These are phyloP conservation scores for Cyrtodaria siliqua DNA, from an alignment of 2,888 invertebrate species.

Conservation along the genomic window DNA sequence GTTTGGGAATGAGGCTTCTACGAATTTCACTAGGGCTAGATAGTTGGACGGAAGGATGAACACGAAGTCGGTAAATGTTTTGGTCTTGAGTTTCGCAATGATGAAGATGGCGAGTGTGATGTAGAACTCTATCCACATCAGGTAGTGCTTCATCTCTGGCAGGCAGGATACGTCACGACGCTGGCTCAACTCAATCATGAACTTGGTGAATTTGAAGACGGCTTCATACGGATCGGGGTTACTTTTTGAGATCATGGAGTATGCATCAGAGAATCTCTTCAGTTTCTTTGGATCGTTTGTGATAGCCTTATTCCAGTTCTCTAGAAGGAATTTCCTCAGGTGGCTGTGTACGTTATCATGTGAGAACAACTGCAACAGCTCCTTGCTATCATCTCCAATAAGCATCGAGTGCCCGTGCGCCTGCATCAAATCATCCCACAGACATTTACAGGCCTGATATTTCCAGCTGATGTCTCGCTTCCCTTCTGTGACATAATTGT, in stretches of 20 bases:
- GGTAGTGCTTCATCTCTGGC: conserved; percentile 64
- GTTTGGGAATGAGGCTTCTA: conserved; percentile 62
- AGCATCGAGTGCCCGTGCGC: conserved; percentile 29
- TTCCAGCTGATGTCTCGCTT: conserved; percentile 15
- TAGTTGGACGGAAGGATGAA: conserved; percentile 66
- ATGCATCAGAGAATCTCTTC: conserved; percentile 60
- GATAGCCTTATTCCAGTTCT: conserved; percentile 23
- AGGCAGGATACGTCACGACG: conserved; percentile 38
- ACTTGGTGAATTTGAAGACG: conserved; percentile 70
- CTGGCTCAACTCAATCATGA: conserved; percentile 53
- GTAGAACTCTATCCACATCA: conserved; percentile 75
- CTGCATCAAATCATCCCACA: conserved; percentile 58
- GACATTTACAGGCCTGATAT: conserved; percentile 35
- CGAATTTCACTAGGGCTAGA: conserved; percentile 53
- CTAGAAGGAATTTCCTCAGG: conserved; percentile 26
- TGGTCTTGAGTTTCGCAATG: conserved; percentile 56
- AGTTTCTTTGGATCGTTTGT: conserved; percentile 16
- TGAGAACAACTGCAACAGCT: conserved; percentile 2
- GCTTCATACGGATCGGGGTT: conserved; percentile 66
- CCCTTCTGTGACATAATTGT: conserved; percentile 1
- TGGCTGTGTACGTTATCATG: conserved; percentile 15
- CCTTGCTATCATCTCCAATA: conserved; percentile 27
- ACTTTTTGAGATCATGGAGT: conserved; percentile 30
- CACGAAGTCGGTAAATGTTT: conserved; percentile 34
- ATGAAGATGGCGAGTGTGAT: conserved; percentile 61